Evolutionary conservation across 2,113 vertebrate genomes (phyloP), one percentile per base, ranked within the genome.

Genomic region (Trematocara zebra): DNA sequence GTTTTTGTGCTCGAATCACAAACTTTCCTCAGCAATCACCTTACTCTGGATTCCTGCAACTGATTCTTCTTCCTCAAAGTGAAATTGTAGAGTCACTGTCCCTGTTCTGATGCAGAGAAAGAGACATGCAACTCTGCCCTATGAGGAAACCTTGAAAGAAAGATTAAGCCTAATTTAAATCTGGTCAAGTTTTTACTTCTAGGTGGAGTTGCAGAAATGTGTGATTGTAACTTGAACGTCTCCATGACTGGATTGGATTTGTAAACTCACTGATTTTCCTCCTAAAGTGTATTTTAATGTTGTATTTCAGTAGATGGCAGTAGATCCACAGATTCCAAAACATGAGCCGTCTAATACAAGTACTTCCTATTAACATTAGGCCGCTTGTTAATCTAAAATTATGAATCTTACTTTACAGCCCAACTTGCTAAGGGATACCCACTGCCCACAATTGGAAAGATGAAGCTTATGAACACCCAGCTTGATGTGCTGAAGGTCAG

Each of bases 401-500:
- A 2, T 64, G 7, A 2, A 40, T 86, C 51, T 26, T 5, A 3
- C 3, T 15, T 84, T 23, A 1, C 52, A 97, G 96, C 0, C 54
- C 56, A 72, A 64, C 94, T 97, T 33, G 84, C 84, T 49, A 79
- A 95, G 74, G 96, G 96, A 53, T 96, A 93, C 74, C 95, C 96
- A 8, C 94, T 97, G 35, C 96, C 96, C 54, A 11, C 91, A 3
- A 53, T 96, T 49, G 94, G 94, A 76, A 94, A 96, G 40, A 95
- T 96, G 94, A 93, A 87, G n/a, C 95, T 97, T 11, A 78, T 93
- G 9, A 95, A 95, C 80, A 89, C 95, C 26, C 80, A 95, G 82
- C 91, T 97, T 28, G 80, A 94, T 33, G 67, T 97, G 69, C 79
- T 94, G 28, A 95, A 96, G 96, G 96, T 96, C 61, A 67, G 61